Base-by-base conservation (phyloP, 2,888 invertebrate species). In the Acanthopleura granulata region DNA sequence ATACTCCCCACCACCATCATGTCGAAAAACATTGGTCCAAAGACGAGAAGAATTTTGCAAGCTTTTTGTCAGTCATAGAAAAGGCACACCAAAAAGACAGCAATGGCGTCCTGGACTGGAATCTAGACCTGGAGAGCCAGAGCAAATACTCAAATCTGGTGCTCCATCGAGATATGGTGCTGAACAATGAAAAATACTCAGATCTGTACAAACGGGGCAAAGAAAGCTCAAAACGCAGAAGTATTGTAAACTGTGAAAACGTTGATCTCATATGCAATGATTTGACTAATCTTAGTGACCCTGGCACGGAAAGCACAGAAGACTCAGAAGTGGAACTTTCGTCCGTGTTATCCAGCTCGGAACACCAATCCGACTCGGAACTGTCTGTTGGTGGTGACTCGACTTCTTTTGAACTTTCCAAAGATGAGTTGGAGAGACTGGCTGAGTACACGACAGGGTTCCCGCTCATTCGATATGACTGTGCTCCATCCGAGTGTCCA, bases 231-330 rank as follows among this genome's bases (percentile, higher is more conserved):
- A 83, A 82, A 73, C 82, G 83, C 62, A 82, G 80, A 72, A 86
- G 80, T 75, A 86, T 87, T 76, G 84, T 83, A 12, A 86, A 87
- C 73, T 86, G 84, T 81, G 84, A 86, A 57, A 88, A 87, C 78
- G 85, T 89, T 25, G 87, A 89, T 30, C 79, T 89, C 40, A 89
- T 89, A 62, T 88, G 88, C 81, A 89, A 89, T 79, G 88, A 89
- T 78, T 82, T 89, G 49, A 83, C 82, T 71, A 83, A 82, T 72
- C 61, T 61, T 49, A 81, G 79, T 72, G 85, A 84, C 40, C 83
- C 82, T 70, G 73, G 78, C n/a, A 75, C 76, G 11, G 79, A 80
- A 22, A 80, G 80, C 40, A 69, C 77, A 15, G 85, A 85, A 16
- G 85, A 84, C 51, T 82, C 85, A 0, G 81, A 79, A 70, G 75